phyloP scores from a whole-genome alignment of 2,888 invertebrate species.

The Onthophagus sagittarius region DNA sequence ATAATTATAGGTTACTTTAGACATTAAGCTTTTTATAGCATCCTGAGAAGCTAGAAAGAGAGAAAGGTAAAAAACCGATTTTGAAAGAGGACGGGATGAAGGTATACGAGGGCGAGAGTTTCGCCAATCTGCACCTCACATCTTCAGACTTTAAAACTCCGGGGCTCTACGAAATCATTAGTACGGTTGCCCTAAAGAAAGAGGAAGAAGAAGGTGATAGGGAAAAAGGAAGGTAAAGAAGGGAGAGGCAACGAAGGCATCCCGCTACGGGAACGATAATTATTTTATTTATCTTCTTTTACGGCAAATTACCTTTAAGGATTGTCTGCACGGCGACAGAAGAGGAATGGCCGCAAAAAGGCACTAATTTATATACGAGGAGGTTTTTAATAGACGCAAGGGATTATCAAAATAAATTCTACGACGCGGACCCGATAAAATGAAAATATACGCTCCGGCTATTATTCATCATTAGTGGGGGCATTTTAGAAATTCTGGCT shows the following conservation, averaged over 20 bases:
- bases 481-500: neutral
- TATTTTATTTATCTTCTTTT: neutral
- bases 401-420: neutral
- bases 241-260: neutral
- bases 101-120: neutral
- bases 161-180: neutral
- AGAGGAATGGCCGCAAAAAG: neutral
- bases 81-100: neutral
- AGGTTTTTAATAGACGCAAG: neutral
- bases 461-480: neutral
- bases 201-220: neutral
- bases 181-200: neutral
- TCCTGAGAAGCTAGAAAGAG: neutral
- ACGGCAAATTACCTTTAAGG: neutral
- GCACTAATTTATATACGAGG: neutral
- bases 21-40: neutral
- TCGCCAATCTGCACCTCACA: neutral
- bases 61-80: neutral
- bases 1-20: neutral
- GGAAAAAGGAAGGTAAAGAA: neutral
- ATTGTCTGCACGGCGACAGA: neutral
- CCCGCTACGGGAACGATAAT: neutral
- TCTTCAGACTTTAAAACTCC: neutral
- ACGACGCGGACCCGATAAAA: neutral
- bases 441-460: neutral